Base-by-base conservation (phyloP, 2,888 invertebrate genomes). In the Aricia artaxerxes region DNA sequence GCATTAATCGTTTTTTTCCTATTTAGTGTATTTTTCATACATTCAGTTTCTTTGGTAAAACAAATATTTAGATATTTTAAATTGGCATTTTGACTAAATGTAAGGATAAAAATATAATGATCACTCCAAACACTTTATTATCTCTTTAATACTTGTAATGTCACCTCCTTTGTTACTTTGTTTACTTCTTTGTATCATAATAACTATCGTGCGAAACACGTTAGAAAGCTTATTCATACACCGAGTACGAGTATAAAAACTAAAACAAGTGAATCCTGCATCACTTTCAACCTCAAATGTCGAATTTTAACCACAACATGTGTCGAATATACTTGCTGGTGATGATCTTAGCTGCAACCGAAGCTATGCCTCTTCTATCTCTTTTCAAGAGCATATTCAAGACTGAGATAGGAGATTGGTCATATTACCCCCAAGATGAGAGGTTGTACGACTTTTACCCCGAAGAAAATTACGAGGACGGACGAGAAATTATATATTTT, bases 181-280 rank as follows among this genome's bases (percentile, higher is more conserved):
- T 38, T 38, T 5, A 69, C 13, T 69, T 69, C 1, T 69, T 38
- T 69, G 69, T 38, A 4, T 5, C 13, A 35, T 69, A 69, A 69
- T 38, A 11, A 38, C 11, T 5, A 69, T 69, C 69, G 69, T 69
- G 69, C 6, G 5, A 69, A 69, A 69, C 69, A 11, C 69, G 69
- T 69, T 69, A 69, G 69, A 69, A 35, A 69, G 69, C 35, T 31
- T 11, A 69, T 69, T 69, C 69, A 35, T 69, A 69, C 69, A 5
- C 11, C 13, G 35, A 31, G 1, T 69, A 69, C 13, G 35, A 31
- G 1, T 69, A 69, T 69, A 69, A 69, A 69, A 69, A 69, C 35
- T 38, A 35, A 69, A 69, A 35, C 38, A 13, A 69, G 69, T 13
- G 13, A 5, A 69, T 69, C 69, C 69, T 35, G 11, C 35, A 5